These are phyloP conservation scores for Polietes domitor DNA, from an alignment of 2,888 invertebrate species.

Conservation along the genomic window DNA sequence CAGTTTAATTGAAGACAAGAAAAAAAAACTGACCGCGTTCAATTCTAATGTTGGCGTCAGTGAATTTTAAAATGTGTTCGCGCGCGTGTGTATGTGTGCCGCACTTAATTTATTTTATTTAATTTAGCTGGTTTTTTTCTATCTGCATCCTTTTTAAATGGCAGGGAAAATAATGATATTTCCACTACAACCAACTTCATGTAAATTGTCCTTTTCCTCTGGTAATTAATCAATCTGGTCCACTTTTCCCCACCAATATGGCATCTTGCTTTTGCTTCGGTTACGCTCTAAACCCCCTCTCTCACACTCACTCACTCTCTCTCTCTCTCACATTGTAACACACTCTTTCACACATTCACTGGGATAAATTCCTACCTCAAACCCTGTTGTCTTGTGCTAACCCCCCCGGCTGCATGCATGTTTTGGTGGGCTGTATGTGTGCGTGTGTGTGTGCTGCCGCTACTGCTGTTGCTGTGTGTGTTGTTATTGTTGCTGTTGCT, in stretches of 20 bases:
- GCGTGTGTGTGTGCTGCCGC: not conserved
- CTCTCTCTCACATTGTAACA: too few relatives aligned
- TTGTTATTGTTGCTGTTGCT: constrained; percentile 3
- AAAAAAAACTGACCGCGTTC: not conserved
- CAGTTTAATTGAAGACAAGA: not conserved
- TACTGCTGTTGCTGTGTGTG: constrained; percentile 8
- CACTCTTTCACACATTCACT: too few relatives aligned
- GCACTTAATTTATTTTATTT: constrained; percentile 13
- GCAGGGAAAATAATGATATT: constrained; percentile 6
- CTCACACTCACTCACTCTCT: not conserved
- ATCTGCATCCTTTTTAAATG: not conserved
- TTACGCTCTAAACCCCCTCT: not conserved
- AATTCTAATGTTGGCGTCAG: not conserved
- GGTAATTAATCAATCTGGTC: constrained; percentile 35
- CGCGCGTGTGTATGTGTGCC: not conserved
- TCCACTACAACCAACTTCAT: constrained; percentile 21
- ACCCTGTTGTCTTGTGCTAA: constrained; percentile 18
- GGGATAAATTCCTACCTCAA: constrained; percentile 30
- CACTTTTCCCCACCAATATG: constrained; percentile 29
- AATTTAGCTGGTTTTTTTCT: not conserved
- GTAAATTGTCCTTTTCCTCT: constrained; percentile 30
- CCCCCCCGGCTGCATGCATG: not conserved
- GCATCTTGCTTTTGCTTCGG: constrained; percentile 11
- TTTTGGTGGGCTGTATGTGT: not conserved
- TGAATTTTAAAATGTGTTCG: too few relatives aligned